Evolutionary conservation across 2,888 invertebrate genomes (phyloP), one percentile per base, ranked within the genome.

Genomic region (Pammene aurita): DNA sequence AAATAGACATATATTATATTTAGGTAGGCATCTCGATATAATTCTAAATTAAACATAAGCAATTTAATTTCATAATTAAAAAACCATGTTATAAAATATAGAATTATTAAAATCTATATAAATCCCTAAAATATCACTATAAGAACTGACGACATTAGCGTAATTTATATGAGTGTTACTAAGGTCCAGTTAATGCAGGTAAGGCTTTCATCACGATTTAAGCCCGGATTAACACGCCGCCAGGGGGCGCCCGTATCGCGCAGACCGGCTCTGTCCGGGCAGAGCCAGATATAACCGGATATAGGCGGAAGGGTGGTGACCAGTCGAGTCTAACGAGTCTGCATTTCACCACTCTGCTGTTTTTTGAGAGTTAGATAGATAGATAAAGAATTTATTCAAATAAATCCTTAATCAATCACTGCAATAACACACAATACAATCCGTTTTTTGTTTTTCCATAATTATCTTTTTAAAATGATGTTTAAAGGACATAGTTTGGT

Each of bases 121-220:
- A 52, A 10, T n/a, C n/a, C 13, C 18, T 50, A 10, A 41, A 52
- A 38, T 38, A 41, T 50, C 9, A 50, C 41, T 41, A 0, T 10
- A 62, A 62, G 38, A 50, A 13, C 18, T 46, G 16, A 50, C 57
- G 52, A 63, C 10, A 64, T 54, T 46, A 38, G 41, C 58, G 54
- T 65, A 69, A 60, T 65, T 60, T 55, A 54, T 65, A 69, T 34
- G 38, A 48, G 26, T 56, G 38, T 46, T 46, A 38, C 58, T 54
- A 71, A 73, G 69, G 67, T 74, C 75, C 75, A 73, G 80, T 82
- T 85, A 81, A 80, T 78, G 82, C 85, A 90, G 88, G 89, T 90
- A 80, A 76, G 81, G 84, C 84, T 83, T 87, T 88, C 89, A 90
- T 88, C 88, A 87, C 86, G 87, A 89, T 91, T 93, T 91, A 90